Conservation (phyloP, 2,888 invertebrate genomes). For the Antheraea assamensis region DNA sequence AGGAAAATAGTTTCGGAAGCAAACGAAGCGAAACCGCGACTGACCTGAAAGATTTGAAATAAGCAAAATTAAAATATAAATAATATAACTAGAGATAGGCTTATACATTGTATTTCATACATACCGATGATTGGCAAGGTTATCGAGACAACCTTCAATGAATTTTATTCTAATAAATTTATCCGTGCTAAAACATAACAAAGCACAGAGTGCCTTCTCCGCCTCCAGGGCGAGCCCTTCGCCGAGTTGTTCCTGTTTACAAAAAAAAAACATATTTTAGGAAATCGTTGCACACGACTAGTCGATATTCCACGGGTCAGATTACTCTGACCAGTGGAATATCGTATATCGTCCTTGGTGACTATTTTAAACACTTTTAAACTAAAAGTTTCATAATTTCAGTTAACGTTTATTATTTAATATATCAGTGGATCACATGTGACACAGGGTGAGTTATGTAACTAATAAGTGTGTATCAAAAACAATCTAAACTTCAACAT, state of each 20-base stretch:
- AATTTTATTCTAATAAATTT: constrained; percentile 95
- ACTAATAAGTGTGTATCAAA: no score
- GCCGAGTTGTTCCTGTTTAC: constrained; percentile 89
- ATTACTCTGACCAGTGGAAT: no score
- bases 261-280: not conserved
- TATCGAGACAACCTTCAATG: constrained; percentile 96
- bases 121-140: constrained; percentile 91
- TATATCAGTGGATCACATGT: no score
- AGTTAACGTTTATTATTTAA: no score
- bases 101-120: constrained; percentile 5
- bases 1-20: constrained; percentile 94
- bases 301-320: no score
- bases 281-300: no score
- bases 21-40: constrained; percentile 94
- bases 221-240: constrained; percentile 96
- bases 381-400: no score
- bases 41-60: constrained; percentile 80
- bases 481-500: no score
- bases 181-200: constrained; percentile 95
- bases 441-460: no score
- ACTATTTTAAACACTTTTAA: no score
- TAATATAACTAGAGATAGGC: not conserved
- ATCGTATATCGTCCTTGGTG: no score
- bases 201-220: constrained; percentile 94
- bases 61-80: not conserved